Evolutionary conservation across 2,888 invertebrate genomes (phyloP).

Genomic region (Gymnosoma rotundatum): DNA sequence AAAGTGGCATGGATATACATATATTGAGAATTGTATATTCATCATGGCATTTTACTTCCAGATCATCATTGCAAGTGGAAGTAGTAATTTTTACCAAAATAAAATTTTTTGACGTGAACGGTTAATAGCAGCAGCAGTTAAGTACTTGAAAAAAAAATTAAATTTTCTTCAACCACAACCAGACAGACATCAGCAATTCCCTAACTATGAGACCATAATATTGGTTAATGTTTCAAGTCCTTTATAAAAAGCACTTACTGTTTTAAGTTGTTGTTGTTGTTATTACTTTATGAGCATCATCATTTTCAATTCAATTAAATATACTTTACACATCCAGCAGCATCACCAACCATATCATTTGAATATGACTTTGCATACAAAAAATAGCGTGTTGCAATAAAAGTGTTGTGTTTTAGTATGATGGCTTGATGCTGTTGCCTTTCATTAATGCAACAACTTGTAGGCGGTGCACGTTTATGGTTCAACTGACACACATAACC

Average conservation of each 20-base stretch:
- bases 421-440: conserved; percentile 20
- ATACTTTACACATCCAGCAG: conserved; percentile 44
- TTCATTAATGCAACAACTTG: conserved; percentile 73
- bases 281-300: conserved; percentile 51
- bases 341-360: conserved; percentile 45
- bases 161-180: conserved; percentile 30
- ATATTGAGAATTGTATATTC: conserved; percentile 12
- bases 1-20: conserved; percentile 17
- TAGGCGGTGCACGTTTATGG: conserved; percentile 75
- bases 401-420: conserved; percentile 24
- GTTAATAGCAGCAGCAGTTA: conserved; percentile 26
- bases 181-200: not conserved
- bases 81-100: conserved; percentile 24
- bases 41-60: conserved; percentile 27
- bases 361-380: conserved; percentile 9
- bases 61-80: conserved; percentile 17
- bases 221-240: not conserved
- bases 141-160: conserved; percentile 9
- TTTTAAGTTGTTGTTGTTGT: conserved; percentile 14
- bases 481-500: conserved; percentile 67
- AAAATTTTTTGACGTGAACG: conserved; percentile 4
- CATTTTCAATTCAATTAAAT: conserved; percentile 49
- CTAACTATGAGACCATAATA: not conserved
- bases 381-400: conserved; percentile 32
- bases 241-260: conserved; percentile 20